Base-by-base conservation (phyloP, 2,888 invertebrate species). In the Pseudanteris insignis region DNA sequence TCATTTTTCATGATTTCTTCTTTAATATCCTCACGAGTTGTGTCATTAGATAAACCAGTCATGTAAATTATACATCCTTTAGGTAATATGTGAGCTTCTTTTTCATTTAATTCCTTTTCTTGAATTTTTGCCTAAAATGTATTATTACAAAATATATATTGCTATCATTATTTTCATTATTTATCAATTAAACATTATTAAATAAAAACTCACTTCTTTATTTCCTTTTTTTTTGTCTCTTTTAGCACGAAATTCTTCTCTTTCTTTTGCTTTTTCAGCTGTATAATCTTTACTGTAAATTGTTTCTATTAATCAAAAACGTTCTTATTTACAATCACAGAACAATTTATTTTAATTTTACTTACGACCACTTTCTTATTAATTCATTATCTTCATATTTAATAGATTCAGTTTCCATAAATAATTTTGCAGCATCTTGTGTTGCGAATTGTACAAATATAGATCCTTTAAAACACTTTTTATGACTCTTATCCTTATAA, bases 401-500 rank as follows among this genome's bases (percentile, higher is more conserved):
- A 2, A 91, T 81, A 25, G 80, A 81, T 66, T 90, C 88, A 11
- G 83, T 81, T 11, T 86, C 86, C 25, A 94, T 78, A 75, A 94
- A 93, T 58, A 87, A 88, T 68, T 91, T 88, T 1, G 94, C 92
- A 74, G 87, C 86, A 46, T 94, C 95, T 44, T 86, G 84, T 18
- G 87, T 89, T 69, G 88, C 86, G 79, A 96, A 98, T 2, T 92
- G 90, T 6, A 89, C 87, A 79, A 96, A 96, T 37, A 96, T 88
- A 1, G 97, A 97, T 38, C 97, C 98, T 82, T 97, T 94, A 76
- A 94, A 94, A 40, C 86, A 83, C 34, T 85, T 83, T 74, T 89
- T 88, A 1, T 85, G 83, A 1, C 84, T 81, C 65, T 86, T 86
- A 67, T 90, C 89, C 40, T 78, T 78, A 67, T 85, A 88, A 53